Evolutionary conservation across 2,888 invertebrate species (phyloP), one percentile per base, ranked within the genome.

Genomic region (Ametastegia equiseti): DNA sequence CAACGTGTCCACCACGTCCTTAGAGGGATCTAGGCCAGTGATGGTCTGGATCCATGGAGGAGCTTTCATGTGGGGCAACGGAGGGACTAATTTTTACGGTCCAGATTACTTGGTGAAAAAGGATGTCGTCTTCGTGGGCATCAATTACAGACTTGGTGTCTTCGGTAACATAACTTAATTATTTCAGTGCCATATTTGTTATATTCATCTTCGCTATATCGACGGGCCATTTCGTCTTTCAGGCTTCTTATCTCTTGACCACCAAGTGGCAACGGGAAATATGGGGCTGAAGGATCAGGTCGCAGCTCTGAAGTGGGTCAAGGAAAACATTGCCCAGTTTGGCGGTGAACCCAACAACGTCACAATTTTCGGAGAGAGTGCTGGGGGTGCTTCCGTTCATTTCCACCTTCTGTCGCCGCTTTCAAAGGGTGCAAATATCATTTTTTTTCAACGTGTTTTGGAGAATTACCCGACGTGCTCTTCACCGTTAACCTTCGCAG

Each of bases 1-100:
- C n/a, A 93, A 93, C 88, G 92, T 94, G 19, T n/a, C 79, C 3
- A 79, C 79, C 11, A 33, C 27, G n/a, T 79, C 79, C 75, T 94
- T 79, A 23, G 15, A 63, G 42, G 65, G 47, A 63, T 47, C 79
- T 13, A 23, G 47, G 23, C 86, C 89, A 0, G 89, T 90, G 1
- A 89, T 90, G 86, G 85, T 92, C 50, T 90, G 89, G 80, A 86
- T 92, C 42, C 90, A 92, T 71, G 89, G 91, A 2, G 90, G 90
- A 2, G 85, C 81, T 6, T 90, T 85, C 27, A 23, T 79, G n/a
- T 27, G 27, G 42, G 79, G 79, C 11, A n/a, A 30, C 45, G 47
- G n/a, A 33, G 45, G 79, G 6, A 9, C 27, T 23, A 15, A 3
- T 19, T 27, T 79, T 13, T 65, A 63, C 45, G 23, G 79, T 39